Conservation (phyloP, 2,888 invertebrate genomes). For the Bellardia pandia region DNA sequence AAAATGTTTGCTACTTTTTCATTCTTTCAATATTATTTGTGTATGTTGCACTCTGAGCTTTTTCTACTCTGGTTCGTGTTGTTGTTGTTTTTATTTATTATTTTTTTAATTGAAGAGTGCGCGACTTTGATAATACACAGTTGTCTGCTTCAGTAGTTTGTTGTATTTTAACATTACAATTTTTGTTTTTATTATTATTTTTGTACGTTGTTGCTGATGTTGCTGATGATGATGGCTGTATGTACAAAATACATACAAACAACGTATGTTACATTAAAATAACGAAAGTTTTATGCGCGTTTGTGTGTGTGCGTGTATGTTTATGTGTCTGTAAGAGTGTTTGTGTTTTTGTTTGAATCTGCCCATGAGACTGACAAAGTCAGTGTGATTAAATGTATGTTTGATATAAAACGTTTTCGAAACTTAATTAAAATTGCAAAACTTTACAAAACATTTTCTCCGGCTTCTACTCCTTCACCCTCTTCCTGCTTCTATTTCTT, state of each 20-base stretch:
- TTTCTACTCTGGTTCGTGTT: constrained; percentile 1
- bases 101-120: constrained; percentile 74
- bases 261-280: constrained; percentile 33
- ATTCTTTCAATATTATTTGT: constrained; percentile 69
- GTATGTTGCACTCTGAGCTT: constrained; percentile 64
- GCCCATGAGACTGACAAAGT: constrained; percentile 45
- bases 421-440: constrained; percentile 83
- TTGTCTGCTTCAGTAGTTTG: constrained; percentile 74
- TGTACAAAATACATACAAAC: neutral
- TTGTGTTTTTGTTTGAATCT: constrained; percentile 19
- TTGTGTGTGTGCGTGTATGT: neutral
- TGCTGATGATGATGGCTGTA: constrained; percentile 9
- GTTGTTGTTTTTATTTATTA: constrained; percentile 41
- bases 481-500: constrained; percentile 1
- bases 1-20: constrained; percentile 67
- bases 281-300: constrained; percentile 46
- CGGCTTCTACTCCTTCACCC: neutral
- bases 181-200: constrained; percentile 36
- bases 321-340: constrained; percentile 1
- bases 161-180: constrained; percentile 43
- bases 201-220: constrained; percentile 39
- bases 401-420: constrained; percentile 81
- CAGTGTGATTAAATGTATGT: constrained; percentile 68
- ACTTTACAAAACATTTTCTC: constrained; percentile 78
- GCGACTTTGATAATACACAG: constrained; percentile 75